These are phyloP conservation scores for Camponotus floridanus DNA, from an alignment of 1,140 invertebrate genomes.

Conservation along the genomic window DNA sequence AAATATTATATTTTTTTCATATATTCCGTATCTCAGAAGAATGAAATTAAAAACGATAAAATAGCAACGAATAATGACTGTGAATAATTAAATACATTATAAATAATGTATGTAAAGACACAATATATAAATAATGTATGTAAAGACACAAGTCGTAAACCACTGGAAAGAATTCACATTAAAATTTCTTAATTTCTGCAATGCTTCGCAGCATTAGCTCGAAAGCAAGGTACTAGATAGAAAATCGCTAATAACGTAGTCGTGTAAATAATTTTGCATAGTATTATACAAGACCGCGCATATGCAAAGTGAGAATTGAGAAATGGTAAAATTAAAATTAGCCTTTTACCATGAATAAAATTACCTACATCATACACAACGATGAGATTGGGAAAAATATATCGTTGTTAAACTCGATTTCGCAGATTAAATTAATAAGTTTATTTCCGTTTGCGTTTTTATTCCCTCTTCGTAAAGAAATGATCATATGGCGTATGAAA, in stretches of 20 bases:
- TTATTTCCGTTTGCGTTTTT: background rate
- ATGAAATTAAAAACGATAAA: background rate
- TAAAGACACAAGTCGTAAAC: background rate
- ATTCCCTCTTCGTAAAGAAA: background rate
- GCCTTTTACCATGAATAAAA: conserved; percentile 2
- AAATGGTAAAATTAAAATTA: conserved; percentile 38
- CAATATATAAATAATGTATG: background rate
- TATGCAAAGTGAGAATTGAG: conserved; percentile 5
- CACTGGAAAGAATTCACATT: background rate
- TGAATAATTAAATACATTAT: background rate
- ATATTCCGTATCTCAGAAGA: background rate
- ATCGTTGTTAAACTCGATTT: background rate
- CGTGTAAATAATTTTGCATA: conserved; percentile 44
- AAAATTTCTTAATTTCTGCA: conserved; percentile 25
- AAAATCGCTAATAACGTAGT: conserved; percentile 19
- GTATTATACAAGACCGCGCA: conserved; percentile 27
- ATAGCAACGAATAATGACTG: background rate
- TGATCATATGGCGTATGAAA: conserved; percentile 32
- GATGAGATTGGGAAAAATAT: conserved; percentile 6
- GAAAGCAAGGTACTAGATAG: background rate
- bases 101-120: background rate
- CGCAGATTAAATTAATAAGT: conserved; percentile 56
- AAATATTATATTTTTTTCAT: background rate
- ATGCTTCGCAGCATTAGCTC: background rate
- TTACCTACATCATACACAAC: background rate